Evolutionary conservation across 2,797 vertebrate species (phyloP).

Genomic region (Aphelocoma californica): DNA sequence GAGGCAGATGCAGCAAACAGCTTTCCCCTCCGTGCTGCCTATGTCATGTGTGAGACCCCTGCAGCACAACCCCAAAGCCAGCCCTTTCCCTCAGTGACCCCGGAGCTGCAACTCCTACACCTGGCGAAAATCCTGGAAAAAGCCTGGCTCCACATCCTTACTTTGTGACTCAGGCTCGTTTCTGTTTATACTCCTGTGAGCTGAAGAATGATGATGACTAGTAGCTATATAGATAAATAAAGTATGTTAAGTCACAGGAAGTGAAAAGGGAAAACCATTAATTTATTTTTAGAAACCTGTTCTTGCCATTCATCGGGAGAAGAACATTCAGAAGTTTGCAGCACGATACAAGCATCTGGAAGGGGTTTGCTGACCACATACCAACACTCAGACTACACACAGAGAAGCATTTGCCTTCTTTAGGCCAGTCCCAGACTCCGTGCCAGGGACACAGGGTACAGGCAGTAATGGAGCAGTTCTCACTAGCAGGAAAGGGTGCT

Average conservation of each 20-base stretch:
- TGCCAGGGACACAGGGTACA: constrained; percentile 30
- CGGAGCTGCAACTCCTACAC: not conserved
- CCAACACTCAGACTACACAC: constrained; percentile 33
- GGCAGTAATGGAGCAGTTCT: not conserved
- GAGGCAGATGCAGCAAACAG: not conserved
- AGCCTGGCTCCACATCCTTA: constrained; percentile 4
- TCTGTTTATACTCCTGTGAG: constrained; percentile 30
- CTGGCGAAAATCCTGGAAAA: constrained; percentile 35
- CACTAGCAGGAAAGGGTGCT: not conserved
- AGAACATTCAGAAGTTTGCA: constrained; percentile 65
- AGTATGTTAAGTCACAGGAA: constrained; percentile 68
- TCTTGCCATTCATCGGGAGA: constrained; percentile 73
- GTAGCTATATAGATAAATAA: constrained; percentile 58
- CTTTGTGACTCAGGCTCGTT: constrained; percentile 20
- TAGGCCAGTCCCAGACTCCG: not conserved
- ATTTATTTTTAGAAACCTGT: constrained; percentile 75
- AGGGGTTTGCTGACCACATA: constrained; percentile 55
- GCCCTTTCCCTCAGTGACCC: not conserved
- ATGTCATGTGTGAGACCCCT: accelerated
- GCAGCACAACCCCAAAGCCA: not conserved
- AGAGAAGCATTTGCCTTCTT: constrained; percentile 58
- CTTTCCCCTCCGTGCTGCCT: not conserved
- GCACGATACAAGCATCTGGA: constrained; percentile 54
- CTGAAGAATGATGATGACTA: constrained; percentile 11
- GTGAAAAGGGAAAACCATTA: constrained; percentile 46